Evolutionary conservation across 2,888 invertebrate species (phyloP).

Genomic region (Tromatobia lineatoria): DNA sequence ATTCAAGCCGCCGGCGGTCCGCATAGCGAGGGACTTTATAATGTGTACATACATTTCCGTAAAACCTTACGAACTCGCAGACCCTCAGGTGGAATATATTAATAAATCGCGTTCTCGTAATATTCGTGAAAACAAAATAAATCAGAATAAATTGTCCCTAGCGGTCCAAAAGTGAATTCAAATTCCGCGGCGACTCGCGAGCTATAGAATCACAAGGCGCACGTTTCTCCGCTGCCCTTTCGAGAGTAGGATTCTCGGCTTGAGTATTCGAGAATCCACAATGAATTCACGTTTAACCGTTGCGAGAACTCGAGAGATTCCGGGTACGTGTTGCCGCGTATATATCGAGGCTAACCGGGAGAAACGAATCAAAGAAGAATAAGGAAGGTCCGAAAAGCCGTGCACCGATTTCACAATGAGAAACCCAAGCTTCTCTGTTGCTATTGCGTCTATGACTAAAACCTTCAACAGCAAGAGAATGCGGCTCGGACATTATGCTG

Average conservation of each 20-base stretch:
- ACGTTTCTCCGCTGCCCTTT: conserved; percentile 20
- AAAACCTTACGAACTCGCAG: conserved; percentile 28
- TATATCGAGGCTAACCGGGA: conserved; percentile 42
- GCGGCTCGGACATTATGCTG: no score
- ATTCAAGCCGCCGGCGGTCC: conserved; percentile 18
- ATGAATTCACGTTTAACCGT: conserved; percentile 59
- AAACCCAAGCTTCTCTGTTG: not conserved
- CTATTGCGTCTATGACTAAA: not conserved
- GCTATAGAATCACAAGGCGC: conserved; percentile 32
- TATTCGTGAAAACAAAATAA: conserved; percentile 53
- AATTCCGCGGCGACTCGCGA: conserved; percentile 46
- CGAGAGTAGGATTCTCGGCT: conserved; percentile 25
- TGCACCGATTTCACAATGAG: conserved; percentile 76
- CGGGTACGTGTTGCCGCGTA: conserved; percentile 34
- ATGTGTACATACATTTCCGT: conserved; percentile 18
- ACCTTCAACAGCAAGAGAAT: no score
- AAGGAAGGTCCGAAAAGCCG: conserved; percentile 67
- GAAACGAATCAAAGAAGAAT: conserved; percentile 57
- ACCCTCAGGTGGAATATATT: conserved; percentile 37
- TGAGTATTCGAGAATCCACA: conserved; percentile 35
- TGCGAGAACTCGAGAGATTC: conserved; percentile 29
- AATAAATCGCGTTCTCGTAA: conserved; percentile 53
- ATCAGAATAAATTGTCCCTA: conserved; percentile 41
- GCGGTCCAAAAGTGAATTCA: conserved; percentile 57
- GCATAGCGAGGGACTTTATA: not conserved